phyloP scores from a whole-genome alignment of 2,797 vertebrate genomes.

The Steatocranus sp. region DNA sequence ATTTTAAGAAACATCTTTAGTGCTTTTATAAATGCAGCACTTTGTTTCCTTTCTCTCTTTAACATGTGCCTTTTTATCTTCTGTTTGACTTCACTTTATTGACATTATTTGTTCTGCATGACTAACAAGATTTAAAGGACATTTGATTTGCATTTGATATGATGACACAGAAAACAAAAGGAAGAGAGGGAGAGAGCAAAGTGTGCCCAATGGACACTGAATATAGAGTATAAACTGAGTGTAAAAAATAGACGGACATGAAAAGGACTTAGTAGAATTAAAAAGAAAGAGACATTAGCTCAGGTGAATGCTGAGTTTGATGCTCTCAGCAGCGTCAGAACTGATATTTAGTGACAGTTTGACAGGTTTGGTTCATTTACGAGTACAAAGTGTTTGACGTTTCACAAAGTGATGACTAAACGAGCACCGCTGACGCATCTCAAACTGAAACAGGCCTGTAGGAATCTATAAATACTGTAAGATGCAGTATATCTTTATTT shows the following conservation, averaged over 20 bases:
- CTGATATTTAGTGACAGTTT: neutral
- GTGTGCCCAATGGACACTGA: neutral
- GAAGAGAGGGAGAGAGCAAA: neutral
- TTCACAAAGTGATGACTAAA: neutral
- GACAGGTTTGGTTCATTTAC: neutral
- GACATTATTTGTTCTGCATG: neutral
- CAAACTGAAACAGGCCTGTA: neutral
- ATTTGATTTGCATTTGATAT: neutral
- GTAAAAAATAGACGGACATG: neutral
- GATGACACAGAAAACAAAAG: rapidly evolving
- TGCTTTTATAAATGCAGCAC: neutral
- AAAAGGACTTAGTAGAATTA: neutral
- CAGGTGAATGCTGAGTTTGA: neutral
- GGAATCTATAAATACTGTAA: neutral
- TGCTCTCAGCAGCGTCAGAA: neutral
- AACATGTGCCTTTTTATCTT: neutral
- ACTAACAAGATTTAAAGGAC: neutral
- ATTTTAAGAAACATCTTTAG: neutral
- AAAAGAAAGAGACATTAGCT: neutral
- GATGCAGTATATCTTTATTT: neutral
- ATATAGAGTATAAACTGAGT: neutral
- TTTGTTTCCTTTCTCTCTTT: rapidly evolving
- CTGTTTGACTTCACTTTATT: neutral
- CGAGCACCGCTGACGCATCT: neutral
- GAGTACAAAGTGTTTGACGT: neutral